Base-by-base conservation (phyloP, 2,888 invertebrate species). In the Eilema sororculum region DNA sequence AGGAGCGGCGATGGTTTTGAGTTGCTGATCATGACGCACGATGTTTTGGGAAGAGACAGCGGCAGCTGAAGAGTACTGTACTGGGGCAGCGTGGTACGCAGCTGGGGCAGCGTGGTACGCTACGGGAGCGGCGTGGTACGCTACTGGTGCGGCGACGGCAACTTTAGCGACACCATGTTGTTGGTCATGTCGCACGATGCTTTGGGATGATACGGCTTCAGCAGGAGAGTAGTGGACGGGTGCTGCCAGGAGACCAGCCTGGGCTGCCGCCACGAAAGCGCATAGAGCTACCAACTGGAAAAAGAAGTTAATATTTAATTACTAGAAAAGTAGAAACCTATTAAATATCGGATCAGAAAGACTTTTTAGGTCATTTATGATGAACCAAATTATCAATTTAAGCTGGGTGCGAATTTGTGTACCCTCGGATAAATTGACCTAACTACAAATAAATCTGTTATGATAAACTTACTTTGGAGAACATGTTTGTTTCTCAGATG, bases 1-100 rank as follows among this genome's bases (percentile, higher is more conserved):
- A 3, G 78, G 64, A 65, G 72, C 72, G 65, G 81, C 75, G 57
- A 79, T 68, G 62, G 94, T 60, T 78, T 78, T 16, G 78, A 77
- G 25, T 76, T 30, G 89, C 87, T 86, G 90, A 88, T 91, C 93
- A 80, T 88, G 90, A 75, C 93, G 91, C 62, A 92, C 88, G 79
- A 91, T 90, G 86, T 85, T 91, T 78, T 91, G 90, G 30, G 91
- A 91, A 57, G 91, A 90, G 63, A 91, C 90, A 30, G 90, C 91
- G 0, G 84, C 87, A 33, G 91, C 89, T 22, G 89, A 75, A 24
- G 90, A 90, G 84, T 90, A 90, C 82, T 92, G 91, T 61, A 93
- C 82, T 10, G 80, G 76, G 37, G 80, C 79, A 46, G 80, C 75
- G 10, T 79, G 79, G 67, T 68, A 76, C 72, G 83, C 37, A 41